Percentiles rank a stretch among this genome's conserved stretches.
Conservation (phyloP, 2,113 vertebrate genomes). For the Procavia capensis region DNA sequence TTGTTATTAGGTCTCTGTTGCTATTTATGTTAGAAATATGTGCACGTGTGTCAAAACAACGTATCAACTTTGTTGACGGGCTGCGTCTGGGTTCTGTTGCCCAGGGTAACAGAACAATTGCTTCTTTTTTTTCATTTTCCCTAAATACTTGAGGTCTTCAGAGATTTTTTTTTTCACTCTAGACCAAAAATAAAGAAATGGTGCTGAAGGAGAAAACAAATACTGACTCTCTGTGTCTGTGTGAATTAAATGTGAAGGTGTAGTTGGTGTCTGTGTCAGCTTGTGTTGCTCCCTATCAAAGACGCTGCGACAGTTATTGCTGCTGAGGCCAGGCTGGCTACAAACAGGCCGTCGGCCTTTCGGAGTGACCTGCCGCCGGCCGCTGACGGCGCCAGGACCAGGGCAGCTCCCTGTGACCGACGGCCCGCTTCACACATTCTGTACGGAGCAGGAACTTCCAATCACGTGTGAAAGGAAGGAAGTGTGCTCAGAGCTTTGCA, state of each 20-base stretch:
- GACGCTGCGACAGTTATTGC: not conserved
- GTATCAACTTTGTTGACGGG: constrained; percentile 90
- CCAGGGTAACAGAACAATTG: constrained; percentile 91
- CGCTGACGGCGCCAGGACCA: too few species aligned
- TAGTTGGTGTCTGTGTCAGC: not conserved
- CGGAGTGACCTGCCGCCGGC: too few species aligned
- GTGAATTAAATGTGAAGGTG: constrained; percentile 39
- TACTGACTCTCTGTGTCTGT: constrained; percentile 14
- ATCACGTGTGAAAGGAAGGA: not conserved
- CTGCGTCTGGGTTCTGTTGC: constrained; percentile 88
- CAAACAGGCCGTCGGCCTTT: not conserved
- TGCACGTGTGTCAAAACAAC: constrained; percentile 90
- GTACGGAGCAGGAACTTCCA: not conserved
- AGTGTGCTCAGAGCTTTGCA: not conserved
- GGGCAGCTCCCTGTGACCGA: not conserved
- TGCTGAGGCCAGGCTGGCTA: not conserved
- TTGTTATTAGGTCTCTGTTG: constrained; percentile 92
- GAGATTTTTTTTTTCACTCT: constrained; percentile 20
- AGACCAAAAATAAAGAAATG: constrained; percentile 70
- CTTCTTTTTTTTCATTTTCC: too few species aligned
- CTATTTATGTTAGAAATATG: constrained; percentile 92
- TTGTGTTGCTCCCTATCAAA: not conserved
- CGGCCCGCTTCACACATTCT: not conserved
- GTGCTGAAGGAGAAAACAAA: constrained; percentile 56
- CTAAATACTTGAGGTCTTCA: constrained; percentile 69